These are phyloP conservation scores for Lamellibrachia satsuma DNA, from an alignment of 2,888 invertebrate genomes.

Conservation along the genomic window DNA sequence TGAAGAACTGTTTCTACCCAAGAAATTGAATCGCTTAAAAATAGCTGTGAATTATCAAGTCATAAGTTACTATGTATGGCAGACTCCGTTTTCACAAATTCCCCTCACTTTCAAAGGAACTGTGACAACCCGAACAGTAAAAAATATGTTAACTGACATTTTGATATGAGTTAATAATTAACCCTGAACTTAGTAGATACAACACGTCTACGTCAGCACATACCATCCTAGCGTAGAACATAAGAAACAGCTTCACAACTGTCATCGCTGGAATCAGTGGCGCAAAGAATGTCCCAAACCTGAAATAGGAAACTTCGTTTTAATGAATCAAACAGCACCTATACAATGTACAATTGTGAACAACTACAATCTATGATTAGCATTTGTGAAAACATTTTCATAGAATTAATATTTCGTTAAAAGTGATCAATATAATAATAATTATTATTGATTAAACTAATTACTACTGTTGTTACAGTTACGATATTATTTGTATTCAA, in stretches of 20 bases:
- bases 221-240: slow-evolving; percentile 80
- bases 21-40: not conserved
- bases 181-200: no score
- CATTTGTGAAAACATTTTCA: not conserved
- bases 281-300: slow-evolving; percentile 73
- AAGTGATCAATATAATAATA: not conserved
- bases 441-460: not conserved
- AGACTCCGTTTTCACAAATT: not conserved
- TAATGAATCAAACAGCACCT: not conserved
- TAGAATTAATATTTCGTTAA: not conserved
- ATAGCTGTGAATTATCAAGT: not conserved
- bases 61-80: not conserved
- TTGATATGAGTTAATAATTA: no score
- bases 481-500: not conserved
- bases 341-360: not conserved
- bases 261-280: slow-evolving; percentile 81
- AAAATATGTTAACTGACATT: no score
- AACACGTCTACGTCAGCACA: not conserved
- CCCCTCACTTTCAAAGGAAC: not conserved
- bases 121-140: no score
- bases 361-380: not conserved
- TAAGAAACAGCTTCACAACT: slow-evolving; percentile 76
- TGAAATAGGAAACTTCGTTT: not conserved
- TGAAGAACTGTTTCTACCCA: not conserved
- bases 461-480: not conserved